Conservation (phyloP, 2,888 invertebrate species). For the Amblyjoppa fuscipennis region DNA sequence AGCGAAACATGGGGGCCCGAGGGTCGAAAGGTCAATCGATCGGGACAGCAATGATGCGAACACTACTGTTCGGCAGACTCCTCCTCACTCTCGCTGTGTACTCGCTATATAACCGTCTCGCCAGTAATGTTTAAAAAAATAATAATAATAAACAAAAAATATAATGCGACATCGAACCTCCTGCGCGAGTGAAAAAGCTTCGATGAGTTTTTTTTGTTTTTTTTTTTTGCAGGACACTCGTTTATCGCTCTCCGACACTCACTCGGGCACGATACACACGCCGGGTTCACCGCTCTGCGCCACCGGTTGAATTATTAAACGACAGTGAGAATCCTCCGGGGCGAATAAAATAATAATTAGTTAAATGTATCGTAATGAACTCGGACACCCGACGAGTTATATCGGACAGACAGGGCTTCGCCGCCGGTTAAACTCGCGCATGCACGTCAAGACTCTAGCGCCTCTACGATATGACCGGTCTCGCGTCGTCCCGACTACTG, state of each 20-base stretch:
- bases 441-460: neutral
- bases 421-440: constrained; percentile 7
- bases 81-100: constrained; percentile 14
- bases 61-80: constrained; percentile 39
- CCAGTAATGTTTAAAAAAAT: neutral
- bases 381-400: no score
- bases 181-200: neutral
- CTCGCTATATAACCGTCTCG: neutral
- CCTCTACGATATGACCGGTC: constrained; percentile 75
- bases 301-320: neutral
- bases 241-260: neutral
- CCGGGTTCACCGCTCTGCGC: neutral
- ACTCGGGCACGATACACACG: neutral
- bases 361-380: no score
- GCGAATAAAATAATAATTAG: neutral
- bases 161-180: neutral
- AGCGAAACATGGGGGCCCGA: constrained; percentile 41
- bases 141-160: neutral
- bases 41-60: constrained; percentile 52
- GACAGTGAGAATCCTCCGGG: neutral
- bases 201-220: neutral
- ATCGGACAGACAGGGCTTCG: neutral
- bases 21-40: constrained; percentile 65
- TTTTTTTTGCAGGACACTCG: neutral
- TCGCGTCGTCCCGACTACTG: constrained; percentile 79